A percentile compares a stretch with the other conserved stretches of the same genome.
Evolutionary conservation across 64 coral and sea anemone species (phyloP).

Genomic region (Astreopora myriophthalma): DNA sequence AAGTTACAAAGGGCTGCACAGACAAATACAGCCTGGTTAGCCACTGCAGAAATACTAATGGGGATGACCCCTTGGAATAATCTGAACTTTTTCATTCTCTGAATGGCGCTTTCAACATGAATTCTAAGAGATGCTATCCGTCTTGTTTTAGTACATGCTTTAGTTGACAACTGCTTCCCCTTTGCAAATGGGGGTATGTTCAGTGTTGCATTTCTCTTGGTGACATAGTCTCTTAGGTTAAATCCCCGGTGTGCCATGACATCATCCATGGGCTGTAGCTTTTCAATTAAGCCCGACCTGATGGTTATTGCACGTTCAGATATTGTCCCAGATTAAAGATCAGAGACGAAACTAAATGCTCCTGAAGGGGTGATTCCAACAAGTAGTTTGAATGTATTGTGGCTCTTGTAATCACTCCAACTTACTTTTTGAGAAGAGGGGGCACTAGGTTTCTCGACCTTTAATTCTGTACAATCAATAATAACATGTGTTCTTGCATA

Average conservation of each 20-base stretch:
- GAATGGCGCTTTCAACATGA: slow-evolving; percentile 37
- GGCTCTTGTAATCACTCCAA: slow-evolving; percentile 25
- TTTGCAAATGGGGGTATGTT: slow-evolving; percentile 20
- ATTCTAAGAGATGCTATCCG: slow-evolving; percentile 33
- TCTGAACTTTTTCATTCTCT: slow-evolving; percentile 16
- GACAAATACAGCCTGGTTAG: slow-evolving; percentile 23
- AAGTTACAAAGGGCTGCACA: slow-evolving; percentile 1
- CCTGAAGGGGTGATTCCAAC: slow-evolving; percentile 49
- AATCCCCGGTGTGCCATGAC: slow-evolving; percentile 39
- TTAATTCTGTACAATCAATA: slow-evolving; percentile 49
- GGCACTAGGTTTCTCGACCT: slow-evolving; percentile 35
- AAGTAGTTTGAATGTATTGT: slow-evolving; percentile 42
- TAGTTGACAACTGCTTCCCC: slow-evolving; percentile 9
- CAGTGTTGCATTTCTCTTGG: too few species aligned
- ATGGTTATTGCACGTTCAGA: slow-evolving; percentile 34
- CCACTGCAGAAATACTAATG: background rate
- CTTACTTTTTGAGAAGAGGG: slow-evolving; percentile 20
- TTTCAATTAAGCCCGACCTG: slow-evolving; percentile 31
- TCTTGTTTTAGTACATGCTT: slow-evolving; percentile 8
- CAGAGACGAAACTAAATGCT: slow-evolving; percentile 45
- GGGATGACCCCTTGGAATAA: slow-evolving; percentile 3
- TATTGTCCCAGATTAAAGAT: slow-evolving; percentile 39
- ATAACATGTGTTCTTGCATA: slow-evolving; percentile 36
- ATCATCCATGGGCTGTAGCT: slow-evolving; percentile 29
- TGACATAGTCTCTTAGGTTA: too few species aligned